Evolutionary conservation across 2,113 vertebrate species (phyloP).

Genomic region (Cebus imitator): DNA sequence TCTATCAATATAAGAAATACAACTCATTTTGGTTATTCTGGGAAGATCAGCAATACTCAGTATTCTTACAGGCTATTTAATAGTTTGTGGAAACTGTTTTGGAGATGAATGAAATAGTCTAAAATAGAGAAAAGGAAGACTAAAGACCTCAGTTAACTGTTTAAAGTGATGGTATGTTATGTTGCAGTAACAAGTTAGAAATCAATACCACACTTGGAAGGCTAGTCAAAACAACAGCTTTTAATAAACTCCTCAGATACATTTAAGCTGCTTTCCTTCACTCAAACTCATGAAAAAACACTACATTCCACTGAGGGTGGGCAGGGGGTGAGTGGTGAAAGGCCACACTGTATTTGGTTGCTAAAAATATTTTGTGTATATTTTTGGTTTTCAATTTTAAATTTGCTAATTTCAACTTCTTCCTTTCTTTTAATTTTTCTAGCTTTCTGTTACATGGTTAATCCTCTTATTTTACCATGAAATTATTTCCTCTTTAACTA

Average conservation of each 20-base stretch:
- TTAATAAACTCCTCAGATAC: neutral
- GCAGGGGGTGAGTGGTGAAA: neutral
- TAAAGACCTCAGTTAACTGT: neutral
- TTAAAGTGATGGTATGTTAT: slow-evolving; percentile 35
- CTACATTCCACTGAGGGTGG: neutral
- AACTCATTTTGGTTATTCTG: slow-evolving; percentile 62
- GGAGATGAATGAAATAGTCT: slow-evolving; percentile 54
- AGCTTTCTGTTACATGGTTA: neutral
- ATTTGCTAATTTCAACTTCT: neutral
- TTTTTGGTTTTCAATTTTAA: neutral
- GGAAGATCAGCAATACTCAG: slow-evolving; percentile 30
- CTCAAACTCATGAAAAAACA: neutral
- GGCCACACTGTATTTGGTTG: neutral
- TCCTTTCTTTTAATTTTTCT: neutral
- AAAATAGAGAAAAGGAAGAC: neutral
- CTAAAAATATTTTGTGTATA: neutral
- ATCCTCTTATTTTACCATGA: neutral
- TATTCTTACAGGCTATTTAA: slow-evolving; percentile 50
- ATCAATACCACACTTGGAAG: slow-evolving; percentile 40
- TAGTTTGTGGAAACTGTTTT: slow-evolving; percentile 64
- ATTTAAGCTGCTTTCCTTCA: neutral
- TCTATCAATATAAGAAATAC: slow-evolving; percentile 10
- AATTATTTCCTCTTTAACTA: neutral
- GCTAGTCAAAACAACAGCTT: slow-evolving; percentile 18
- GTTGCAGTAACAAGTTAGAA: slow-evolving; percentile 30